Evolutionary conservation across 2,888 invertebrate species (phyloP).

Genomic region (Labia minor): DNA sequence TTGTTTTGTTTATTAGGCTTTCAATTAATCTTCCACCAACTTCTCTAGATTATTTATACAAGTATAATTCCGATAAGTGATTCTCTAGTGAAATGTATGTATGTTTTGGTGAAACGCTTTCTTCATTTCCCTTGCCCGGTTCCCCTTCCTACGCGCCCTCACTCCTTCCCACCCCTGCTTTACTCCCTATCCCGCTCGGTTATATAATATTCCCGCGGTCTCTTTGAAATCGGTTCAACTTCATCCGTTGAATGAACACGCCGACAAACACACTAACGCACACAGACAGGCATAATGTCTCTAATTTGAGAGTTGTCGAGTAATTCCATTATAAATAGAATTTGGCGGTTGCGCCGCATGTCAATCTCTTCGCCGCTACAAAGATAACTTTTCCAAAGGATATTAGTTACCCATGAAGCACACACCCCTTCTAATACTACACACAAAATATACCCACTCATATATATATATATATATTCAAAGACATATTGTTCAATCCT

Average conservation of each 20-base stretch:
- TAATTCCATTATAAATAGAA: constrained; percentile 5
- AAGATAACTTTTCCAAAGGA: constrained; percentile 13
- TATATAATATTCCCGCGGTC: constrained; percentile 13
- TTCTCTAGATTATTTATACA: too few species aligned
- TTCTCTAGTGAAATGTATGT: too few species aligned
- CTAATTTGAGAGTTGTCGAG: constrained; percentile 5
- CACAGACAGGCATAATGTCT: constrained; percentile 13
- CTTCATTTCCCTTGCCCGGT: neutral
- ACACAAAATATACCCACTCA: neutral
- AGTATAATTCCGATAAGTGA: too few species aligned
- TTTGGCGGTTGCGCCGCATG: constrained; percentile 2
- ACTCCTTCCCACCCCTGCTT: too few species aligned
- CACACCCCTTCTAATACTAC: neutral
- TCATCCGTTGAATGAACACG: neutral
- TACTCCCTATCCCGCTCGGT: neutral
- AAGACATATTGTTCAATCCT: too few species aligned
- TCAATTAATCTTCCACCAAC: too few species aligned
- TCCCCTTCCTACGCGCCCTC: neutral
- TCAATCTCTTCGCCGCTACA: constrained; percentile 3
- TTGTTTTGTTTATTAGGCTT: too few species aligned
- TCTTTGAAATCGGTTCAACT: constrained; percentile 1
- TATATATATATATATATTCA: neutral
- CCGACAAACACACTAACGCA: neutral
- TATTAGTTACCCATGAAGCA: neutral
- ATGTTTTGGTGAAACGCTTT: neutral